Conservation (phyloP, 2,113 vertebrate genomes). For the Podiceps cristatus region DNA sequence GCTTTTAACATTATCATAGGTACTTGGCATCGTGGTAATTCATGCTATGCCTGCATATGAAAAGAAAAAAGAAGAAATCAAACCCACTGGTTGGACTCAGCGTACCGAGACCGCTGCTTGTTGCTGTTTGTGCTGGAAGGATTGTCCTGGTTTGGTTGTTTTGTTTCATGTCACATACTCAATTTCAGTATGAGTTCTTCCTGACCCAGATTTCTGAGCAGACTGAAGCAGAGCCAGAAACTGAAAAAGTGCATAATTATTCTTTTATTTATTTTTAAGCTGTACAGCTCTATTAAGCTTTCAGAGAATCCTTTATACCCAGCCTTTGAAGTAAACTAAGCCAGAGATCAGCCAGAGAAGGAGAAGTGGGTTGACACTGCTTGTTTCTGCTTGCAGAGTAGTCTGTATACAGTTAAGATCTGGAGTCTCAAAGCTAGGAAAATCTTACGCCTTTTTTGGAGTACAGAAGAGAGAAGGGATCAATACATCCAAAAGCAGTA, state of each 20-base stretch:
- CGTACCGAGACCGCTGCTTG: neutral
- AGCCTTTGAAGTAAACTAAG: slow-evolving; percentile 59
- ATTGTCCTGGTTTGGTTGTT: slow-evolving; percentile 18
- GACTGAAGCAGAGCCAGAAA: slow-evolving; percentile 23
- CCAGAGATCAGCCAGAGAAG: slow-evolving; percentile 24
- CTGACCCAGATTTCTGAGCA: slow-evolving; percentile 53
- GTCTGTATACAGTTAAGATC: neutral
- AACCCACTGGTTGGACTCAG: neutral
- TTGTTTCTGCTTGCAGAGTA: neutral
- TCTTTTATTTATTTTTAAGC: slow-evolving; percentile 63
- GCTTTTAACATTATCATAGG: neutral
- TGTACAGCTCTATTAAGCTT: slow-evolving; percentile 56
- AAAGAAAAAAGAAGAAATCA: neutral
- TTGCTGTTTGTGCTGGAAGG: neutral
- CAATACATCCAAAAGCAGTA: slow-evolving; percentile 1
- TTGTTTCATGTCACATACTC: slow-evolving; percentile 17
- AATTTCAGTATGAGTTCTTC: slow-evolving; percentile 24
- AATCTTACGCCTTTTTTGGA: neutral
- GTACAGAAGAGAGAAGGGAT: neutral
- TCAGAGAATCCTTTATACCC: slow-evolving; percentile 51
- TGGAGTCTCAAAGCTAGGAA: neutral
- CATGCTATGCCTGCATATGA: neutral
- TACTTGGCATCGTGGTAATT: neutral
- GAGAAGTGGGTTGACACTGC: neutral
- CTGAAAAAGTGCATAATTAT: slow-evolving; percentile 60